Evolutionary conservation across 1,140 invertebrate genomes (phyloP).

Genomic region (Drosophila orosa): DNA sequence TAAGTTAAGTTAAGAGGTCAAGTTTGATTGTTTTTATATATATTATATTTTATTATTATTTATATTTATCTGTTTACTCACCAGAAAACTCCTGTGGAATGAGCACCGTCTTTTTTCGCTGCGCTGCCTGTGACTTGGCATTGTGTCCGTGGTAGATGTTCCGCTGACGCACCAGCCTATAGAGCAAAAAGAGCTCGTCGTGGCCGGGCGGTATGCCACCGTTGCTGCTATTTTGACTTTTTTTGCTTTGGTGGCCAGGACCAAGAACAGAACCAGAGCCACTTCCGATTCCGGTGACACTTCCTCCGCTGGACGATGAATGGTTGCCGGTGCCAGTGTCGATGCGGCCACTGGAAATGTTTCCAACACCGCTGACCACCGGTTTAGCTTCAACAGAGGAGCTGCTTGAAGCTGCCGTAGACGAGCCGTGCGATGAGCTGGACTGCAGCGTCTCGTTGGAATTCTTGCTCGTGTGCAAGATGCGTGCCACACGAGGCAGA

Average conservation of each 20-base stretch:
- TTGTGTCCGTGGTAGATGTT: conserved; percentile 82
- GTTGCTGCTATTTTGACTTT: conserved; percentile 25
- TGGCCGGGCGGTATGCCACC: conserved; percentile 40
- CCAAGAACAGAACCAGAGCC: conserved; percentile 22
- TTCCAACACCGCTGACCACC: conserved; percentile 6
- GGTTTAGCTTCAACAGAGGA: conserved; percentile 62
- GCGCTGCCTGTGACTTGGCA: conserved; percentile 69
- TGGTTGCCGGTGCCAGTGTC: conserved; percentile 46
- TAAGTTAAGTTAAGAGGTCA: background rate
- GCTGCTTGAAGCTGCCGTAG: conserved; percentile 72
- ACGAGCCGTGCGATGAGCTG: conserved; percentile 81
- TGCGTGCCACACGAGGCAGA: conserved; percentile 85
- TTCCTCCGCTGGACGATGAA: conserved; percentile 68
- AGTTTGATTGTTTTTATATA: background rate
- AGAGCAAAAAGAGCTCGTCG: conserved; percentile 80
- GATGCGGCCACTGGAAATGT: conserved; percentile 26
- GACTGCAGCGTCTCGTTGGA: conserved; percentile 82
- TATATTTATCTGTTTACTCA: no score
- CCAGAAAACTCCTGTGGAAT: conserved; percentile 84
- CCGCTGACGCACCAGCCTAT: conserved; percentile 76
- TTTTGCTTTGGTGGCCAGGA: conserved; percentile 38
- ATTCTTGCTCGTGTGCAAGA: conserved; percentile 73
- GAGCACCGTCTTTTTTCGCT: conserved; percentile 79
- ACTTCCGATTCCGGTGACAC: conserved; percentile 40
- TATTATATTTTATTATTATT: no score